Evolutionary conservation across 2,888 invertebrate species (phyloP), one percentile per base, ranked within the genome.

Genomic region (Augiades crinisus): DNA sequence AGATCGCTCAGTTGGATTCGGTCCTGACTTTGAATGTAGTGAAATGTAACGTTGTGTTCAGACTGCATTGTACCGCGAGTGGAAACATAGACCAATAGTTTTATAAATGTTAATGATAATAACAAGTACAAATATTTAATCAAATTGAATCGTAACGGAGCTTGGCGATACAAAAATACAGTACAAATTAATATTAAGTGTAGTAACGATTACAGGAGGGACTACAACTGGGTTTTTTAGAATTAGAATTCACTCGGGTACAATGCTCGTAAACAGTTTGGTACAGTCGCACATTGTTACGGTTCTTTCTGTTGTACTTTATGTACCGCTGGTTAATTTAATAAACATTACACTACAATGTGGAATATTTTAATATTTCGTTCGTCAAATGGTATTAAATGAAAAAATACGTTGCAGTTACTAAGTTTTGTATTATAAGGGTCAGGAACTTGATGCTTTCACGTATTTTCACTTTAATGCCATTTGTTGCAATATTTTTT

Each of bases 111-210:
- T 62, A 63, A 62, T 55, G 17, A 37, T 53, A 27, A 24, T 19
- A 72, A 76, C 43, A 21, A 86, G 86, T 87, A 87, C 85, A 84
- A 86, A 83, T 62, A 64, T 71, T 74, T 74, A 70, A 73, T 75
- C 78, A 81, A 71, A 73, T 67, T 71, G 62, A 77, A 63, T 72
- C 33, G 64, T 76, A 83, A 70, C 81, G 85, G 81, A 61, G 83
- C 56, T 75, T 77, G 84, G 82, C 81, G 73, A 70, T 72, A 78
- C 72, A 75, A 72, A n/a, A 68, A 58, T 63, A 72, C 83, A 88
- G 87, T 88, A 88, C 87, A 88, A 88, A 88, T 85, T 88, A 87
- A 75, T 81, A 67, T 76, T 88, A 86, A 87, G 83, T 64, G 63
- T 81, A 80, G 75, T 69, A 65, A 72, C 67, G 66, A 69, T 62